Evolutionary conservation across 2,888 invertebrate genomes (phyloP).

Genomic region (Drosophila algonquin): DNA sequence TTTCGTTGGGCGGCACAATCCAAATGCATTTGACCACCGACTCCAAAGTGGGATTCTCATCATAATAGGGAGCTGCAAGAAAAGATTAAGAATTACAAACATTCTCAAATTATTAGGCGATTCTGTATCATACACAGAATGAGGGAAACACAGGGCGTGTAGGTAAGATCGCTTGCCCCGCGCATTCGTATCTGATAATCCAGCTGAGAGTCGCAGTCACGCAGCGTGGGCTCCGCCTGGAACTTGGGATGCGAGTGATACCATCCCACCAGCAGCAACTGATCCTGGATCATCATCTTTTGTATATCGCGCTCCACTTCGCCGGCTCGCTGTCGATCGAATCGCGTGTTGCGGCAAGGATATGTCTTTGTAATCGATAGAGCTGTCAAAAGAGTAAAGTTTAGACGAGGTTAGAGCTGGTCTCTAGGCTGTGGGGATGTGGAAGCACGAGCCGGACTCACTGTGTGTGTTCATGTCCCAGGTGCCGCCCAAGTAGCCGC

Average conservation of each 20-base stretch:
- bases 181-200: constrained; percentile 98
- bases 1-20: constrained; percentile 98
- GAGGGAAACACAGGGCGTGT: constrained; percentile 95
- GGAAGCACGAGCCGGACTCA: constrained; percentile 85
- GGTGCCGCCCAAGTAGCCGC: constrained; percentile 97
- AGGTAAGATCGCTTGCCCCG: constrained; percentile 94
- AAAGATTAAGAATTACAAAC: neutral
- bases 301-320: constrained; percentile 93
- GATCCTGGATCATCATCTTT: constrained; percentile 91
- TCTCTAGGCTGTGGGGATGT: neutral
- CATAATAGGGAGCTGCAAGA: constrained; percentile 92
- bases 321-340: constrained; percentile 90
- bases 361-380: constrained; percentile 94
- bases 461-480: constrained; percentile 98
- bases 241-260: constrained; percentile 97
- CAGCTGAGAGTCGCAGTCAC: constrained; percentile 96
- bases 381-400: constrained; percentile 85
- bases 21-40: constrained; percentile 95
- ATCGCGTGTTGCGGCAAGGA: constrained; percentile 93
- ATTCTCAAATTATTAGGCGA: neutral
- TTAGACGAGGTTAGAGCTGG: neutral
- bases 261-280: constrained; percentile 95
- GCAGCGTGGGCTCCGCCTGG: constrained; percentile 92
- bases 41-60: constrained; percentile 91
- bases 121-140: constrained; percentile 91